Conservation (phyloP, 2,888 invertebrate species). For the Mythimna loreyi region DNA sequence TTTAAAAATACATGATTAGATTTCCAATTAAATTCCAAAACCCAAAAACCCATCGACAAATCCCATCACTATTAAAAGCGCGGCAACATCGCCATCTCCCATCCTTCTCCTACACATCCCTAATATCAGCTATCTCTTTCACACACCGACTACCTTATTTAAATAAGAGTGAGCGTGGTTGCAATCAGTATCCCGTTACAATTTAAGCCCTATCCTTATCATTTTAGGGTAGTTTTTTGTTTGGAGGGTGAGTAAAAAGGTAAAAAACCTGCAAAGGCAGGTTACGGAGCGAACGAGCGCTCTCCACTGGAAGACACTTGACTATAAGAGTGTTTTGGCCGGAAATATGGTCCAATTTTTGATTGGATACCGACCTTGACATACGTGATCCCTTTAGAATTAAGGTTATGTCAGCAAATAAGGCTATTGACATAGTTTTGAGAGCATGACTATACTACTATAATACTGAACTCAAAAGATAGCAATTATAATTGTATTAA, state of each 20-base stretch:
- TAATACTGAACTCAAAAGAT: background rate
- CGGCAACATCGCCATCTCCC: constrained; percentile 81
- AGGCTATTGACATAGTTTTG: constrained; percentile 25
- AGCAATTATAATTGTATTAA: background rate
- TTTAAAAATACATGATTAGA: background rate
- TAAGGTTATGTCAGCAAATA: constrained; percentile 53
- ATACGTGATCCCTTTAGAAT: constrained; percentile 50
- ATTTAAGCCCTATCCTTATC: constrained; percentile 70
- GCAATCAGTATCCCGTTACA: constrained; percentile 68
- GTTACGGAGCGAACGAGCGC: constrained; percentile 78
- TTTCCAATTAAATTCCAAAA: constrained; percentile 23
- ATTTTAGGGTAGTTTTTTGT: constrained; percentile 69
- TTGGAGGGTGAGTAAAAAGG: constrained; percentile 69
- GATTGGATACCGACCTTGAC: constrained; percentile 74
- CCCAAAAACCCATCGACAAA: constrained; percentile 65
- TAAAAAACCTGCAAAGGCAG: constrained; percentile 82
- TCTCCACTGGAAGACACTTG: constrained; percentile 80
- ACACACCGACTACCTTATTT: constrained; percentile 88
- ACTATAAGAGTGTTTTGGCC: constrained; percentile 82
- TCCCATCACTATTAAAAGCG: constrained; percentile 81
- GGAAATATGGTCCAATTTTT: constrained; percentile 82
- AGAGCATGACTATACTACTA: background rate
- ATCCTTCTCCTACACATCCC: constrained; percentile 80
- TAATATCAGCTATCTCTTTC: constrained; percentile 77
- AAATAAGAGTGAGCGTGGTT: constrained; percentile 87